A percentile compares a stretch with the other conserved stretches of the same genome.
Evolutionary conservation across 2,888 invertebrate genomes (phyloP).

Genomic region (Keiferia lycopersicella): DNA sequence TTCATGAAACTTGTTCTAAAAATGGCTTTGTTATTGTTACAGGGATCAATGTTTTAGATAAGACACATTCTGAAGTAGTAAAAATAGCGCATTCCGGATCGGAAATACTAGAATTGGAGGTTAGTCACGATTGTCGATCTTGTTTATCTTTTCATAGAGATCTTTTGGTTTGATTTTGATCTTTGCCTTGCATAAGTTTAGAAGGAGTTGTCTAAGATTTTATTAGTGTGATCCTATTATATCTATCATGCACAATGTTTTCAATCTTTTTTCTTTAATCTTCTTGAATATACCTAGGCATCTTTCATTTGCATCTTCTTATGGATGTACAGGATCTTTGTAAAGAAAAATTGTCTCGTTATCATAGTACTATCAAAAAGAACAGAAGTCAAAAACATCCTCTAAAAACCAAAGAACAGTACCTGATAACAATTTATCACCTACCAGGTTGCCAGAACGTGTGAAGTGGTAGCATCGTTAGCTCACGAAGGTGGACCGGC

Average conservation of each 20-base stretch:
- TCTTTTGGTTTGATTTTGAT: background rate
- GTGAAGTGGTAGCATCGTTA: slow-evolving; percentile 88
- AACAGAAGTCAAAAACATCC: background rate
- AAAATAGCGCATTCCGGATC: slow-evolving; percentile 94
- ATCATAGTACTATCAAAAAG: background rate
- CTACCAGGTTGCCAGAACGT: slow-evolving; percentile 89
- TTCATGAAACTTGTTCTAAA: background rate
- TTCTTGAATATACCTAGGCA: too few relatives aligned
- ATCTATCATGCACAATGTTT: too few relatives aligned
- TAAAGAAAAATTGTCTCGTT: background rate
- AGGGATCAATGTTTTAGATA: slow-evolving; percentile 93
- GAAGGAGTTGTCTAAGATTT: background rate
- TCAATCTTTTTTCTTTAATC: background rate
- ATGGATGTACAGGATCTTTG: background rate
- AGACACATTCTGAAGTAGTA: slow-evolving; percentile 96
- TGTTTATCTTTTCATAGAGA: background rate
- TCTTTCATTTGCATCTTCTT: too few relatives aligned
- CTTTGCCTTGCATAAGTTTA: background rate
- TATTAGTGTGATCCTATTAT: too few relatives aligned
- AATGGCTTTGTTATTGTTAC: slow-evolving; percentile 32
- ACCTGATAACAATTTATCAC: slow-evolving; percentile 16
- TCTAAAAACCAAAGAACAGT: too few relatives aligned
- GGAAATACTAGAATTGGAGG: slow-evolving; percentile 91
- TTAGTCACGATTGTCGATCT: slow-evolving; percentile 46
- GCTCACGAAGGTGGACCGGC: slow-evolving; percentile 83